Base-by-base conservation (phyloP, 2,113 vertebrate species). In the Cebidichthys violaceus region DNA sequence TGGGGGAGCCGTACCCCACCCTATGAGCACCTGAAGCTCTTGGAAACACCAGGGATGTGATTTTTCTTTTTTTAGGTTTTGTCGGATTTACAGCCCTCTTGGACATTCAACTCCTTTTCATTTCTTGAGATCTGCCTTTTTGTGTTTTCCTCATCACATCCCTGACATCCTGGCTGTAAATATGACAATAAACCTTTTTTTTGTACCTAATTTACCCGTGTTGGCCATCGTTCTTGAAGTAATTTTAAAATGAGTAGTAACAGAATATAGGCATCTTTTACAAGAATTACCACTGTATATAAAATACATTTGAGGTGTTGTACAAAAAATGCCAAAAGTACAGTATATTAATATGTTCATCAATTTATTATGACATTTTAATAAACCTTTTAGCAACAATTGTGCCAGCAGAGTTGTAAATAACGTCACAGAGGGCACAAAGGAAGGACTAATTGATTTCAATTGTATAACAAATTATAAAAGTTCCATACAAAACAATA, bases 171-270 rank as follows among this genome's bases (percentile, higher is more conserved):
- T 86, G 76, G 81, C 84, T 94, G 93, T 94, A 93, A 89, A 93
- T 94, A 93, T 84, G 82, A 93, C 79, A 90, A 92, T 90, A 93
- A 93, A 90, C 68, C 41, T 75, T 87, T 81, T 81, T 88, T 93
- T 93, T 92, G 81, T 88, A 91, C 82, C 45, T 45, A 64, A 27
- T 31, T 17, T 71, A 37, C 9, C 27, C 60, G 35, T 41, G 27
- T 39, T 80, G n/a, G 47, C 47, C 14, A 45, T 75, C 75, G 13
- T 71, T 52, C 22, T 2, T 11, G 22, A 2, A 10, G 4, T 54
- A 1, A 20, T 77, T 70, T 33, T 54, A 47, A 78, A 79, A 45
- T 6, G 9, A 43, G 8, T 37, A 17, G 14, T 27, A 13, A 41
- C 20, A 9, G 24, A 68, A 52, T 52, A 50, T 55, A 15, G 1